Percentiles rank a stretch among this genome's conserved stretches.
phyloP scores from a whole-genome alignment of 2,888 invertebrate genomes.

The Pammene fasciana region DNA sequence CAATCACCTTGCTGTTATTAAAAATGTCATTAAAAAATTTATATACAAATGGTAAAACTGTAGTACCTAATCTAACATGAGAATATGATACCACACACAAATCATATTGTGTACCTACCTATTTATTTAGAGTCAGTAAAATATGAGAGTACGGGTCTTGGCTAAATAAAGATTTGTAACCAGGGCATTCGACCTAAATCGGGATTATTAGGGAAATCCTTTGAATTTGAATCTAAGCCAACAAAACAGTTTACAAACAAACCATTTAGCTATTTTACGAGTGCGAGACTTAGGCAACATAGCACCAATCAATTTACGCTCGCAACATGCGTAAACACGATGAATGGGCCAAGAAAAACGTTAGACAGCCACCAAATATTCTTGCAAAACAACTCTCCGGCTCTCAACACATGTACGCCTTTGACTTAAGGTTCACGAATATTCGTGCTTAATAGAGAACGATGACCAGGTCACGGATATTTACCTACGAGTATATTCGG shows the following conservation, averaged over 20 bases:
- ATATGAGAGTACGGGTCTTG: not conserved
- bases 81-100: no score
- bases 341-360: slow-evolving; percentile 58
- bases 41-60: no score
- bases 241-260: slow-evolving; percentile 39
- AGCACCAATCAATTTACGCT: slow-evolving; percentile 53
- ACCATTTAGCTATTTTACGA: slow-evolving; percentile 46
- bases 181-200: not conserved
- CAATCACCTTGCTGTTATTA: no score
- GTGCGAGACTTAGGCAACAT: slow-evolving; percentile 49
- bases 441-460: slow-evolving; percentile 11
- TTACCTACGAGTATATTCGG: slow-evolving; percentile 29
- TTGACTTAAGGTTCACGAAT: slow-evolving; percentile 23
- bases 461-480: slow-evolving; percentile 41
- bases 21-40: no score
- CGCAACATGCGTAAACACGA: slow-evolving; percentile 50
- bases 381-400: slow-evolving; percentile 34
- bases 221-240: slow-evolving; percentile 8
- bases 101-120: no score
- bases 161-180: not conserved
- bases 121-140: not conserved
- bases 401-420: slow-evolving; percentile 1
- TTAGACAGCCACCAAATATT: slow-evolving; percentile 47
- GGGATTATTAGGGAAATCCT: slow-evolving; percentile 21
- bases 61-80: no score